Evolutionary conservation across 2,888 invertebrate species (phyloP).

Genomic region (Caenorhabditis macrosperma): DNA sequence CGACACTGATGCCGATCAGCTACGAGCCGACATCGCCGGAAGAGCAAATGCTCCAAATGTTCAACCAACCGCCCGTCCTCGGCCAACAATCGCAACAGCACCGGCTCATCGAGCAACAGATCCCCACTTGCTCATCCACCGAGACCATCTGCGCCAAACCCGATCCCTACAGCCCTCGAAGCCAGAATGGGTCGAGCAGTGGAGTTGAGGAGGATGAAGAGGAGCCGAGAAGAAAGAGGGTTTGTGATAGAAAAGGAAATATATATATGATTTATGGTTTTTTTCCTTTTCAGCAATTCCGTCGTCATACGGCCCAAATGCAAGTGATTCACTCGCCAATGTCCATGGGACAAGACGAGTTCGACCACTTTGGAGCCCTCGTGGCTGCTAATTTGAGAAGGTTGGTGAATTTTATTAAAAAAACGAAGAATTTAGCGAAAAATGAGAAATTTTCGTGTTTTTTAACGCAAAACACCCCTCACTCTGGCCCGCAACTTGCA

Average conservation of each 20-base stretch:
- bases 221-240: constrained; percentile 54
- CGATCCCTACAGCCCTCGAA: constrained; percentile 10
- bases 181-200: constrained; percentile 19
- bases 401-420: no score
- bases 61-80: constrained; percentile 13
- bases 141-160: constrained; percentile 8
- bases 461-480: no score
- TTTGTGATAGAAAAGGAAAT: not conserved
- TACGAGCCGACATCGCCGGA: constrained; percentile 59
- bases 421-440: no score
- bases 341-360: constrained; percentile 51
- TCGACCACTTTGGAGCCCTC: constrained; percentile 62
- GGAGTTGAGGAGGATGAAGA: constrained; percentile 40
- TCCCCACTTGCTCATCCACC: constrained; percentile 14
- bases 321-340: constrained; percentile 16
- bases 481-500: no score
- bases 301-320: constrained; percentile 8
- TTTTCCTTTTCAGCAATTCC: constrained; percentile 10
- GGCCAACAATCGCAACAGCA: constrained; percentile 4
- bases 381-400: constrained; percentile 59
- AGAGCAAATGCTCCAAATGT: constrained; percentile 62
- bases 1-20: constrained; percentile 5
- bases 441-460: no score
- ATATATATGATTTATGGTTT: not conserved
- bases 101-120: not conserved